Evolutionary conservation across 1,140 invertebrate genomes (phyloP).

Genomic region (Drosophila yakuba): DNA sequence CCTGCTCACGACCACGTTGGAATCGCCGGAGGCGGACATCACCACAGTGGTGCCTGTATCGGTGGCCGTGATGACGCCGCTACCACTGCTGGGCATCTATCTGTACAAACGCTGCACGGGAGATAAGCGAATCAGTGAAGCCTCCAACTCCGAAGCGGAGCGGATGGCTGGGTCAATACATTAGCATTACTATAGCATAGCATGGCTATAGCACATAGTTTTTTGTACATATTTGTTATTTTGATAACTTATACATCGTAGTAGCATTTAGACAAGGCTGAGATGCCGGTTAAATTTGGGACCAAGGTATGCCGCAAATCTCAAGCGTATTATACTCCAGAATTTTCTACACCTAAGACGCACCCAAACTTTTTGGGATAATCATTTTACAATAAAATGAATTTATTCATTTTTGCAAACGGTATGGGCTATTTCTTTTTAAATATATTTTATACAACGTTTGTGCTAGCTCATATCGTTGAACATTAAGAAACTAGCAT

Average conservation of each 20-base stretch:
- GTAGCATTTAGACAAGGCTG: background rate
- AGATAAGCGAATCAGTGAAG: background rate
- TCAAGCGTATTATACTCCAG: slow-evolving; percentile 11
- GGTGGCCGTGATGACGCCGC: slow-evolving; percentile 96
- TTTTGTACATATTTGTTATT: slow-evolving; percentile 21
- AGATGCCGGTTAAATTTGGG: background rate
- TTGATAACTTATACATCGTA: slow-evolving; percentile 26
- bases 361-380: background rate
- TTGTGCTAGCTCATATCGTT: too few species aligned
- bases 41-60: slow-evolving; percentile 95
- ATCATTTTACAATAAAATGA: slow-evolving; percentile 9
- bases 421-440: background rate
- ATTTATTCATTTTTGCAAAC: background rate
- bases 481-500: too few species aligned
- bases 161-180: slow-evolving; percentile 43
- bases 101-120: slow-evolving; percentile 52
- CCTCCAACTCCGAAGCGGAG: slow-evolving; percentile 18
- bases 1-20: slow-evolving; percentile 89
- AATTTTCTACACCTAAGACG: background rate
- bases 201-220: too few species aligned
- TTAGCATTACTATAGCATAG: too few species aligned
- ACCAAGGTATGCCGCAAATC: slow-evolving; percentile 1
- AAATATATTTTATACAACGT: background rate
- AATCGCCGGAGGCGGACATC: slow-evolving; percentile 90
- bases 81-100: slow-evolving; percentile 88